These are phyloP conservation scores for Anthopleura xanthogrammica DNA, from an alignment of 92 coral and sea anemone species.

Conservation along the genomic window DNA sequence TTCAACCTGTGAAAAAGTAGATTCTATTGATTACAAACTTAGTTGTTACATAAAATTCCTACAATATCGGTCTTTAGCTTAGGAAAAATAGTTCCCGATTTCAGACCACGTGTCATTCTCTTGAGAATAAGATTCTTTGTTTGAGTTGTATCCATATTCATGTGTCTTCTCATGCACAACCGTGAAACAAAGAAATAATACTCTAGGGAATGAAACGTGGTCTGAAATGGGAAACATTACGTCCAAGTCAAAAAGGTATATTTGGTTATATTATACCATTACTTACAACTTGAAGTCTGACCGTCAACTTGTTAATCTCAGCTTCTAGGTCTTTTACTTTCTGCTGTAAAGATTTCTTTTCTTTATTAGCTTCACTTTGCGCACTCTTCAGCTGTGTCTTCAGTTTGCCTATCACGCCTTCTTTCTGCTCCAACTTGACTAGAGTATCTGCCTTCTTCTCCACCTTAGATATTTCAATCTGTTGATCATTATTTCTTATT, in stretches of 20 bases:
- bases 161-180: too few species aligned
- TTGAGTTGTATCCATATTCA: too few species aligned
- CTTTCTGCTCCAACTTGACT: conserved; percentile 48
- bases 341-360: conserved; percentile 31
- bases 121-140: too few species aligned
- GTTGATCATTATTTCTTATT: conserved; percentile 6
- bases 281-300: conserved; percentile 29
- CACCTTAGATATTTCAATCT: conserved; percentile 9
- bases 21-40: too few species aligned
- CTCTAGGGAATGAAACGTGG: too few species aligned
- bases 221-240: not conserved
- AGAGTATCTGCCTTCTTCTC: conserved; percentile 35
- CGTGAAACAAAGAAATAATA: too few species aligned
- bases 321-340: conserved; percentile 57
- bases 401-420: conserved; percentile 38
- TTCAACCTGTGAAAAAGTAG: conserved; percentile 7
- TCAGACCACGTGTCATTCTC: too few species aligned
- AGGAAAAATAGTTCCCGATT: not conserved
- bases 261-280: not conserved
- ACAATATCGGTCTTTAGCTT: too few species aligned
- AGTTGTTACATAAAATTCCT: too few species aligned
- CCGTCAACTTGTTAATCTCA: conserved; percentile 41
- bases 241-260: not conserved
- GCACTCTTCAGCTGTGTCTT: conserved; percentile 26
- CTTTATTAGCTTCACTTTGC: conserved; percentile 2